phyloP scores from a whole-genome alignment of 1,140 invertebrate species.

The Ceratina calcarata region DNA sequence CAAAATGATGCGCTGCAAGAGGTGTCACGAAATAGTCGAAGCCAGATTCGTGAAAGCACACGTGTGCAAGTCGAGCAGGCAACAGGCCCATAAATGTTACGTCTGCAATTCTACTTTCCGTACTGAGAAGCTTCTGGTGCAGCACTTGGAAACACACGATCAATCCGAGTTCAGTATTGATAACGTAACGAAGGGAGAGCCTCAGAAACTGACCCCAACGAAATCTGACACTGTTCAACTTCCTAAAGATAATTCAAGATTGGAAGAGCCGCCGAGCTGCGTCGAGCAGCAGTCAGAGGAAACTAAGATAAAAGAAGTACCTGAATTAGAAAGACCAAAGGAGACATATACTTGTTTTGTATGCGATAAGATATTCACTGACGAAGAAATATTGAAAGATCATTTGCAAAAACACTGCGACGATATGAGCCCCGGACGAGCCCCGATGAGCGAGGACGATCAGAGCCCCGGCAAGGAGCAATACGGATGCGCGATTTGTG shows the following conservation, averaged over 20 bases:
- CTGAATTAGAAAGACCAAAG: slow-evolving; percentile 17
- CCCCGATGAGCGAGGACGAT: slow-evolving; percentile 75
- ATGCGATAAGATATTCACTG: slow-evolving; percentile 76
- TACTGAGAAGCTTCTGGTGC: slow-evolving; percentile 62
- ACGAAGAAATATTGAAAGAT: slow-evolving; percentile 75
- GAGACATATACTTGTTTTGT: slow-evolving; percentile 73
- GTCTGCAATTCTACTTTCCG: slow-evolving; percentile 66
- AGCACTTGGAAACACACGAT: slow-evolving; percentile 63
- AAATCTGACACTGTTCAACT: not conserved
- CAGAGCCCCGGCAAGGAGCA: slow-evolving; percentile 64
- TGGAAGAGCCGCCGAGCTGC: no score
- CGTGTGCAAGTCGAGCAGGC: slow-evolving; percentile 63
- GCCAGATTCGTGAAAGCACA: slow-evolving; percentile 72
- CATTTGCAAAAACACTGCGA: slow-evolving; percentile 78
- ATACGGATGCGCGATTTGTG: slow-evolving; percentile 77
- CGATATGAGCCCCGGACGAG: no score
- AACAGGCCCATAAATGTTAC: slow-evolving; percentile 62
- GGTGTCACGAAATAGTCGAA: slow-evolving; percentile 76
- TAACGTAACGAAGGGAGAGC: slow-evolving; percentile 38
- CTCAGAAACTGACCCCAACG: slow-evolving; percentile 20
- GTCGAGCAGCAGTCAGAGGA: slow-evolving; percentile 21
- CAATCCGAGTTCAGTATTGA: slow-evolving; percentile 57
- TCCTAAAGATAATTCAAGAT: not conserved
- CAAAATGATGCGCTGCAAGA: slow-evolving; percentile 76
- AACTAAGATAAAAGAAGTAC: not conserved